These are phyloP conservation scores for Mimas tiliae DNA, from an alignment of 2,888 invertebrate species.

Conservation along the genomic window DNA sequence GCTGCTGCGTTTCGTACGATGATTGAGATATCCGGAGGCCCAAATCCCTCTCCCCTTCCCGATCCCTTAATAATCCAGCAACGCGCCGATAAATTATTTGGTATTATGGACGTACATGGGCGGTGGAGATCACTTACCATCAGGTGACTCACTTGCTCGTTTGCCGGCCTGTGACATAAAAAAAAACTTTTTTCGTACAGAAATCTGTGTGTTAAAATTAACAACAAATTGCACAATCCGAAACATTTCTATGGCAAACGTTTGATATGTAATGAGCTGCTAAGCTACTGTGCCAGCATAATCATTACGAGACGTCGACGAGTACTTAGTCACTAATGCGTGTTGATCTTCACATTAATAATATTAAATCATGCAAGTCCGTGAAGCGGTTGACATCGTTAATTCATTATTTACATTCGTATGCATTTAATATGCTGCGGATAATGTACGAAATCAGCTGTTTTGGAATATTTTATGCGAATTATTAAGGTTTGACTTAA, in stretches of 20 bases:
- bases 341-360: constrained; percentile 12
- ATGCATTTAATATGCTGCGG: not conserved
- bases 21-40: too few species aligned
- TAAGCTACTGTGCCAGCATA: not conserved
- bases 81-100: too few species aligned
- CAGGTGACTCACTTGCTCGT: too few species aligned
- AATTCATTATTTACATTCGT: constrained; percentile 4
- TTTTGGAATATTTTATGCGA: not conserved
- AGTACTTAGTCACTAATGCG: constrained; percentile 16
- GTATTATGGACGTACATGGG: too few species aligned
- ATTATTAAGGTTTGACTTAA: too few species aligned
- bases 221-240: not conserved
- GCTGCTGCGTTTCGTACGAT: too few species aligned
- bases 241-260: not conserved
- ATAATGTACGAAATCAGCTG: not conserved
- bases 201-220: too few species aligned
- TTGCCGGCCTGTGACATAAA: too few species aligned
- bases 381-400: not conserved
- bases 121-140: too few species aligned
- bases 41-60: too few species aligned
- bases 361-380: not conserved
- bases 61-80: too few species aligned
- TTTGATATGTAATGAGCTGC: not conserved
- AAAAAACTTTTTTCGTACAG: too few species aligned
- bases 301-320: constrained; percentile 17